Base-by-base conservation (phyloP, 2,888 invertebrate species). In the Fabriciana adippe region DNA sequence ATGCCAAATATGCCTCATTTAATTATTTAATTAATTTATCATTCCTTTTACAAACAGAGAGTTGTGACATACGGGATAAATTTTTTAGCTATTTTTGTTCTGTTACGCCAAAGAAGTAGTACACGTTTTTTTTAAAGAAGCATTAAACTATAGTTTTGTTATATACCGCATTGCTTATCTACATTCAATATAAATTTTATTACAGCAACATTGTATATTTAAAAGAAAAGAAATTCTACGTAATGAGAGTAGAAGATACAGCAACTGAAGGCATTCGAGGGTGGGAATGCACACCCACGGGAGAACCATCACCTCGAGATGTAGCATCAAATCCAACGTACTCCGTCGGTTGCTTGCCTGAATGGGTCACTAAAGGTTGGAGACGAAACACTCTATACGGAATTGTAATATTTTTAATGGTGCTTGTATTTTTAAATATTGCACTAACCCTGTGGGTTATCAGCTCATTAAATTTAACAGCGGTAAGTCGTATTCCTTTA, bases 391-490 rank as follows among this genome's bases (percentile, higher is more conserved):
- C 97, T 84, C 95, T 99, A 48, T 99, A 98, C 88, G 94, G 95
- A 26, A 95, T 99, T 78, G 94, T 99, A 69, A 90, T 97, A 72
- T 94, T 97, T 55, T 94, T 99, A 72, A 96, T 98, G 88, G 90
- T 98, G 71, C 94, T 98, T 85, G 97, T 99, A 78, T 96, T 97
- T 82, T 94, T 98, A 77, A 99, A 99, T 90, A 94, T 99, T 79
- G 97, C 97, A n/a, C 94, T 99, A 66, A 99, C 99, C 0, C 93
- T 99, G 62, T 99, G 99, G 99, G 97, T 99, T 73, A 95, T 99
- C 76, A 96, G 97, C 86, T 97, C 98, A 75, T 96, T 99, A 94
- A 96, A 97, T 88, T 96, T 99, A 82, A 97, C 96, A 72, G 95
- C 96, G 93, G 99, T 99, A 93, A 96, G 96, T 55, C n/a, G 47